Percentiles rank a stretch among this genome's conserved stretches.
Evolutionary conservation across 2,113 vertebrate species (phyloP).

Genomic region (Drymodes brunneopygia): DNA sequence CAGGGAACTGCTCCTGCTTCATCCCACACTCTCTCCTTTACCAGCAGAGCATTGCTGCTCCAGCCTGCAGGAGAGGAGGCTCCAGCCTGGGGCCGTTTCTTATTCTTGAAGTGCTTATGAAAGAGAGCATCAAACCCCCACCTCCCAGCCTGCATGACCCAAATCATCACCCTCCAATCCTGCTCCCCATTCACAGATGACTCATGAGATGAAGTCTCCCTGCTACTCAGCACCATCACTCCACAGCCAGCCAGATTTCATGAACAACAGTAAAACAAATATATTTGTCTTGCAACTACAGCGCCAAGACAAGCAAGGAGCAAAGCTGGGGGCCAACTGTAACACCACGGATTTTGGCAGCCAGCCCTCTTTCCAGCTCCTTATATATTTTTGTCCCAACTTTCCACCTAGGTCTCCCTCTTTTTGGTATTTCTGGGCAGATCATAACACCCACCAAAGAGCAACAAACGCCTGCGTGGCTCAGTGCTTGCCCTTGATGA

Average conservation of each 20-base stretch:
- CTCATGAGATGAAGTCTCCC: not conserved
- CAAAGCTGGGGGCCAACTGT: slow-evolving; percentile 55
- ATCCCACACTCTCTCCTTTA: not conserved
- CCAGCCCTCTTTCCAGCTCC: slow-evolving; percentile 46
- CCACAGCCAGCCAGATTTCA: not conserved
- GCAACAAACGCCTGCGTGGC: not conserved
- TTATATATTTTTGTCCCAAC: slow-evolving; percentile 47
- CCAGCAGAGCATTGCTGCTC: not conserved
- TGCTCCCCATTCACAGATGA: not conserved
- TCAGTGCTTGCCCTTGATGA: not conserved
- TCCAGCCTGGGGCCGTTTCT: not conserved
- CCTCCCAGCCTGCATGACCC: not conserved
- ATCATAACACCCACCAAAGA: not conserved
- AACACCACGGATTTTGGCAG: slow-evolving; percentile 53
- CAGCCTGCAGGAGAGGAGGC: not conserved
- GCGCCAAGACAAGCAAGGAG: slow-evolving; percentile 61
- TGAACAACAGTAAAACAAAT: slow-evolving; percentile 35
- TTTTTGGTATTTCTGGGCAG: slow-evolving; percentile 12
- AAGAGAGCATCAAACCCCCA: not conserved
- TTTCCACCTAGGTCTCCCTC: slow-evolving; percentile 25
- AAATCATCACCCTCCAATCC: not conserved
- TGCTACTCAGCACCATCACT: not conserved
- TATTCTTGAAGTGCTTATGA: not conserved
- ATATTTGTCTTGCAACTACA: slow-evolving; percentile 33
- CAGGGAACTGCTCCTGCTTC: not conserved